Evolutionary conservation across 2,797 vertebrate genomes (phyloP), one percentile per base, ranked within the genome.

Genomic region (Tragelaphus eurycerus): DNA sequence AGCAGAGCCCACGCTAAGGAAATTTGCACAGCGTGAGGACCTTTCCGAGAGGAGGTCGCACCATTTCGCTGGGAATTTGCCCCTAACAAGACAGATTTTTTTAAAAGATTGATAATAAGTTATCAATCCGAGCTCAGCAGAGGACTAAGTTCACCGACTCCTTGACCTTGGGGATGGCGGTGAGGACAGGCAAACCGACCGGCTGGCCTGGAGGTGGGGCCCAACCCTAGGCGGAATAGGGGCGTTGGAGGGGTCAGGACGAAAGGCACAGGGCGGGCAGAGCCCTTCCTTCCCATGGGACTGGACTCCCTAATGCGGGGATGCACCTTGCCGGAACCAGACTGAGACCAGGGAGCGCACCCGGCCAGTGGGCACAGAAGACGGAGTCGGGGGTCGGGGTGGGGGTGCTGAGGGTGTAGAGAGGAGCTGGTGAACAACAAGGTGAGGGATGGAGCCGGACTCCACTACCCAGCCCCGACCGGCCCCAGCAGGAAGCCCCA

Each of bases 251-350:
- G 31, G 59, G 29, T 87, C 38, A 13, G n/a, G 67, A 17, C 21
- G 0, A 5, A 14, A 78, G 57, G 57, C 52, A 10, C 48, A 6
- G 13, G 2, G 1, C 8, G 0, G 9, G 19, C 27, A 52, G 23
- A 12, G 46, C 13, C 29, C 67, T 4, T 57, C 29, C 78, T 50
- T 43, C 25, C 31, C n/a, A 13, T 23, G 27, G 1, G 1, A 31
- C 54, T 34, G 1, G 2, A 50, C 62, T 78, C 31, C 38, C 27
- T 10, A 0, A 0, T 1, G 64, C 8, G 1, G 17, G 0, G 5
- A 60, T 4, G 27, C 13, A 1, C 57, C 59, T 16, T 29, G 34
- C 34, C 0, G 1, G 1, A 60, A 16, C 4, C 0, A 0, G 6
- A 52, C n/a, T 0, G 7, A 67, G 57, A n/a, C 38, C 54, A 4